Base-by-base conservation (phyloP, 2,797 vertebrate species). In the Trematomus bernacchii region DNA sequence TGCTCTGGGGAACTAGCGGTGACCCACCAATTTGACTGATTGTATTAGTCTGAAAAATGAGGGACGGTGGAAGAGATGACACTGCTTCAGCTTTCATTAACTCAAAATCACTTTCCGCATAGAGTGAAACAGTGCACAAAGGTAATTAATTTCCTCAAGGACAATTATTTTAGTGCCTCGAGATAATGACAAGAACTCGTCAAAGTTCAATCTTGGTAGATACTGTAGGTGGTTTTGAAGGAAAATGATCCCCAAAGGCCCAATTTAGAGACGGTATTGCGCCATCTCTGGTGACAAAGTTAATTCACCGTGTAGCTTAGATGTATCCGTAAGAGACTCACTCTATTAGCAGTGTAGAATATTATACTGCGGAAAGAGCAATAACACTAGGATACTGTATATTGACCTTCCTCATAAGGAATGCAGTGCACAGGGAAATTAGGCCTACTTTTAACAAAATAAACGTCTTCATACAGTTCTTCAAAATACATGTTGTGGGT, bases 121-220 rank as follows among this genome's bases (percentile, higher is more conserved):
- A 87, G 66, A 89, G 92, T 80, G 87, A 85, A 86, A 87, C 89
- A 77, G 85, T 87, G 91, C 86, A 88, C 90, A 92, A 84, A 89
- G 87, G 93, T 95, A 95, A 95, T 95, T 96, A 93, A 95, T 95
- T 94, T 95, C 85, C 91, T 93, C 92, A 94, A 95, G 94, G 94
- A 93, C 94, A 92, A 93, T 94, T 93, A 93, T 93, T 94, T 89
- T 91, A 84, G 84, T 85, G 77, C 84, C 85, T 89, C 90, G 81
- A 93, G 86, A 92, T 93, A 90, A 93, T 90, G 87, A 91, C 88
- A 89, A 82, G 87, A 90, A 81, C 79, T 88, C 80, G 78, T 88
- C 60, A 77, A 91, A 85, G 85, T 93, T 86, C 76, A 85, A 76
- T 86, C 84, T 80, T 37, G 9, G 77, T 61, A 85, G 77, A 79